Evolutionary conservation across 2,888 invertebrate species (phyloP), one percentile per base, ranked within the genome.

Genomic region (Cheilosia vernalis): DNA sequence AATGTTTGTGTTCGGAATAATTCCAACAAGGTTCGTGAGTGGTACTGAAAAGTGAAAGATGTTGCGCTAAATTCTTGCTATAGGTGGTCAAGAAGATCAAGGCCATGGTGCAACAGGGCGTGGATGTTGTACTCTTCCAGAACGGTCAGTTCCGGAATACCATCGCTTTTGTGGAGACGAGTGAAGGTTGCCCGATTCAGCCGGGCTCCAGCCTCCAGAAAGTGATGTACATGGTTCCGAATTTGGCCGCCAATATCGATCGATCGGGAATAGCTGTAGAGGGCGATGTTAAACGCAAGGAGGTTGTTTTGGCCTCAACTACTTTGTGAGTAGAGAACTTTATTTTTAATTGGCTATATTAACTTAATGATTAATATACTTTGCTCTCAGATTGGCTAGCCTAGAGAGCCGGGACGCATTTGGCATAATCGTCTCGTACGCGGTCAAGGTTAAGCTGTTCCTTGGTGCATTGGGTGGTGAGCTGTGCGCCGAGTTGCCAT

Each of bases 391-490:
- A 77, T 92, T 96, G 84, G 94, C 95, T 40, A 94, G 94, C 87
- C 95, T 97, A 13, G 97, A 97, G 89, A 95, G 97, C 89, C 95
- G 97, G 85, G 98, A 98, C 92, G 96, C 97, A 64, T 97, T 98
- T 90, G 98, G 98, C 81, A 98, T 98, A 89, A 96, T 98, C 88
- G 98, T 99, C 13, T 98, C 98, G 49, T 99, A 99, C 93, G 97
- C 97, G 74, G 97, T 97, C 47, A 98, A 98, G 93, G 97, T 98
- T 66, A 98, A 98, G 93, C 94, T 99, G 64, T 98, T 97, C 92
- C 94, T 99, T 87, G 98, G 97, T 21, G 97, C 98, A 60, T 93
- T 98, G 87, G 97, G 97, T 81, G 98, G 98, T 5, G 98, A 98
- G 93, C 93, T 99, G 58, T 95, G 96, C 33, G 98, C 98, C 4